phyloP scores from a whole-genome alignment of 35 echinoderm and acorn worm species.

The Lytechinus pictus region DNA sequence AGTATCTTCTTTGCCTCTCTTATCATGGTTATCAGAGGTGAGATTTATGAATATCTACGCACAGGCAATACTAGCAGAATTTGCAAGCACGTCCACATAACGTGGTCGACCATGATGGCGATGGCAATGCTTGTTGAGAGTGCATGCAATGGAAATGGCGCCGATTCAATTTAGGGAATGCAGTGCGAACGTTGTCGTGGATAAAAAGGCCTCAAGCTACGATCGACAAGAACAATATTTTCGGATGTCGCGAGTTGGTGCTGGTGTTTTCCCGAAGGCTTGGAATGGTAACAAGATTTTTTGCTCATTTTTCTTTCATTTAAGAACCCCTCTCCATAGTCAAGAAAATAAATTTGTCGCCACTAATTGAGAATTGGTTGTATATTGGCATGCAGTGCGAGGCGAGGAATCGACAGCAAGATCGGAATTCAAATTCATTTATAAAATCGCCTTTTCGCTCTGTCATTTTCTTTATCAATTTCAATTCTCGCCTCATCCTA shows the following conservation, averaged over 20 bases:
- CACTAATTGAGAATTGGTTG: constrained; percentile 12
- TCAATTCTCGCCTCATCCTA: neutral
- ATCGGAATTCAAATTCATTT: neutral
- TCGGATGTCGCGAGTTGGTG: constrained; percentile 30
- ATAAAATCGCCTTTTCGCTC: neutral
- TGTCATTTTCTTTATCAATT: neutral
- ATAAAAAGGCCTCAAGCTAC: neutral
- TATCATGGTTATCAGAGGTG: neutral
- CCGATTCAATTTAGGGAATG: neutral
- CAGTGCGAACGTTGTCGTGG: neutral
- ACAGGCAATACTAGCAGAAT: neutral
- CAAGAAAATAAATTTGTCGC: constrained; percentile 4
- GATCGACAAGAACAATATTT: constrained; percentile 54
- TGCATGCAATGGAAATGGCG: neutral
- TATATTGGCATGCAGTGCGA: neutral
- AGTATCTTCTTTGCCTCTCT: neutral
- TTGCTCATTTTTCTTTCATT: neutral
- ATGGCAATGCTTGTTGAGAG: neutral
- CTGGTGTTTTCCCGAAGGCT: neutral
- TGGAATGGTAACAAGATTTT: constrained; percentile 40
- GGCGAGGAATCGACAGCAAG: neutral
- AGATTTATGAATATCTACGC: neutral
- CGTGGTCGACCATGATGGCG: neutral
- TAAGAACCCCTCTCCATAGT: neutral
- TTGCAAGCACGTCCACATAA: neutral